A percentile compares a stretch with the other conserved stretches of the same genome.
phyloP scores from a whole-genome alignment of 2,113 vertebrate species.

The Ginglymostoma cirratum region DNA sequence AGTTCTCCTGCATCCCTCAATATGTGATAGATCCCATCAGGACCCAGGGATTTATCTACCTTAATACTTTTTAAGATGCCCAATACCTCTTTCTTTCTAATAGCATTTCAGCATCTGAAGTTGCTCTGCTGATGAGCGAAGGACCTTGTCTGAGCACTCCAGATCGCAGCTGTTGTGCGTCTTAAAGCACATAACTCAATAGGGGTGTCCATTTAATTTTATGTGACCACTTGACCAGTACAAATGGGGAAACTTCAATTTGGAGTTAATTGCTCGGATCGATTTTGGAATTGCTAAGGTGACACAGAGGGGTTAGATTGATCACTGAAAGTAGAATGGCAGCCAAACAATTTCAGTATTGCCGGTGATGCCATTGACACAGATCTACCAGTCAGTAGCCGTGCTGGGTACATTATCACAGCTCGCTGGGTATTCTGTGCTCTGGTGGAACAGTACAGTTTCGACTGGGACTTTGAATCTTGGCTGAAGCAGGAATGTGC shows the following conservation, averaged over 20 bases:
- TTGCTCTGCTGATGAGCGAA: not conserved
- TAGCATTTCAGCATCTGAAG: not conserved
- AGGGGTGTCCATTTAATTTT: not conserved
- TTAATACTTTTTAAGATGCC: too few species aligned
- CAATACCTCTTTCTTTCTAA: too few species aligned
- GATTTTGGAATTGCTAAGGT: not conserved
- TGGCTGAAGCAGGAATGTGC: not conserved
- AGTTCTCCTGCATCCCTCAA: too few species aligned
- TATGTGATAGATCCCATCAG: too few species aligned
- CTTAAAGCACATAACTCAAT: not conserved
- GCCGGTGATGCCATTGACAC: not conserved
- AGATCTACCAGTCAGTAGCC: not conserved
- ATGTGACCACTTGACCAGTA: not conserved
- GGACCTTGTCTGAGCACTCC: not conserved
- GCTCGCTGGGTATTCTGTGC: too few species aligned
- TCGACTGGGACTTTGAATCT: too few species aligned
- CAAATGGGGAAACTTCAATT: not conserved
- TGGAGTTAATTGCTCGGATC: not conserved
- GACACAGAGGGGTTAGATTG: too few species aligned
- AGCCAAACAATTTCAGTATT: not conserved
- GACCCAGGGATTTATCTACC: too few species aligned
- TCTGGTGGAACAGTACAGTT: too few species aligned
- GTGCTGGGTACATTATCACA: not conserved
- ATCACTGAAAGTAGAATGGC: not conserved
- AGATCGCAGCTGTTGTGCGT: not conserved